Conservation (phyloP, 2,797 vertebrate genomes). For the Gastrophryne carolinensis region DNA sequence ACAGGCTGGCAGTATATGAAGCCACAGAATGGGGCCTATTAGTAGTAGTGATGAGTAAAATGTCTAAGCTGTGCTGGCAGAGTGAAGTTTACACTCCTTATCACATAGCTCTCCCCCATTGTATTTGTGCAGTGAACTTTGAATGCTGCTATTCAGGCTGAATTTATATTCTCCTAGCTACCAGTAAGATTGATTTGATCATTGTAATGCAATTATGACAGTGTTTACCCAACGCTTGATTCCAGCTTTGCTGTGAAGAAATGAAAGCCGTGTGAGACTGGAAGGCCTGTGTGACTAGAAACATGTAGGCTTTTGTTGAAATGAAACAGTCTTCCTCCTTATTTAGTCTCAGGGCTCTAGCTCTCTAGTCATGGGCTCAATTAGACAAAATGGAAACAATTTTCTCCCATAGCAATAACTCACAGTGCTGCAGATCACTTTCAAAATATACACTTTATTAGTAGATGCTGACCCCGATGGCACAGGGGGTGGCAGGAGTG, state of each 20-base stretch:
- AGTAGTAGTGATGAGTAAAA: background rate
- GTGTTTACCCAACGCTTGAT: slow-evolving; percentile 81
- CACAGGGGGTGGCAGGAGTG: slow-evolving; percentile 71
- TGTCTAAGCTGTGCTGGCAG: slow-evolving; percentile 57
- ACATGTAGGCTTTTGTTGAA: slow-evolving; percentile 68
- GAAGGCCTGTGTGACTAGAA: slow-evolving; percentile 66
- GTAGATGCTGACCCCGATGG: slow-evolving; percentile 79
- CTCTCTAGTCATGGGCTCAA: slow-evolving; percentile 76
- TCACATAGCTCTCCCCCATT: slow-evolving; percentile 71
- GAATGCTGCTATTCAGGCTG: slow-evolving; percentile 67
- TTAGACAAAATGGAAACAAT: slow-evolving; percentile 93
- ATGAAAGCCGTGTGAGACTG: slow-evolving; percentile 74
- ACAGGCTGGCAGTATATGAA: no score
- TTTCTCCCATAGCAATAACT: slow-evolving; percentile 87
- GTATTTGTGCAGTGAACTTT: slow-evolving; percentile 82
- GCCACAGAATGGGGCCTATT: no score
- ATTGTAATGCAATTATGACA: slow-evolving; percentile 85
- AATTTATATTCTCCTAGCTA: slow-evolving; percentile 70
- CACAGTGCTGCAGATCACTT: slow-evolving; percentile 77
- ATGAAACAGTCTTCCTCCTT: slow-evolving; percentile 71
- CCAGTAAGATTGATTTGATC: slow-evolving; percentile 81
- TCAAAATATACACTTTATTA: slow-evolving; percentile 84
- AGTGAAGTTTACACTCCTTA: slow-evolving; percentile 70
- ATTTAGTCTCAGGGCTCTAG: slow-evolving; percentile 72
- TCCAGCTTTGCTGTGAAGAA: slow-evolving; percentile 82